Evolutionary conservation across 2,797 vertebrate species (phyloP), one percentile per base, ranked within the genome.

Genomic region (Zonotrichia albicollis): DNA sequence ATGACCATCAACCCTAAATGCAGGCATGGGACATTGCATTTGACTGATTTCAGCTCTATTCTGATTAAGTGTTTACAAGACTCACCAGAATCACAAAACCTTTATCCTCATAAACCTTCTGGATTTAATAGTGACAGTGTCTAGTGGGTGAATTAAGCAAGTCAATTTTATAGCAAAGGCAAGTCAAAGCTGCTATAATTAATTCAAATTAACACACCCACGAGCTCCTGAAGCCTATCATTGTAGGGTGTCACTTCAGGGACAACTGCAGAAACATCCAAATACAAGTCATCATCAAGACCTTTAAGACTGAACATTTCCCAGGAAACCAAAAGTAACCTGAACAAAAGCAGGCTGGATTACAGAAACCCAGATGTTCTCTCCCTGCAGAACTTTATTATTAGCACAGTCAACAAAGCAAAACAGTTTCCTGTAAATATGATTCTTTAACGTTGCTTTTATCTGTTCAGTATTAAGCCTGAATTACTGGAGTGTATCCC

Each of bases 101-200:
- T 87, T 87, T 78, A 91, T 81, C 58, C 73, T 94, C 76, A 84
- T 85, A 87, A 89, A 73, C 79, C 36, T 71, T 89, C 57, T 74
- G 65, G 50, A 91, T 94, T 83, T 92, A 68, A 78, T 46, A 89
- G 57, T 68, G 82, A 81, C 75, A 94, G 43, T 1, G 40, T 72
- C 87, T 55, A 54, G 65, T 34, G 62, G 68, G 40, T 55, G 72
- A 91, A 93, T 89, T 66, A 92, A 48, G 84, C 58, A 80, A 94
- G 81, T 77, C 91, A 74, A 80, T 94, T 83, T 91, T 71, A 64
- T 10, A 91, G 82, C 51, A 72, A 93, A 89, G 40, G 84, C 68
- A 95, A 94, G 72, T 83, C 75, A 94, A 93, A 88, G 70, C 87
- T 46, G 51, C 62, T 94, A 34, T 90, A 94, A 95, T 96, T 94